Base-by-base conservation (phyloP, 2,113 vertebrate species). In the Oreochromis niloticus region DNA sequence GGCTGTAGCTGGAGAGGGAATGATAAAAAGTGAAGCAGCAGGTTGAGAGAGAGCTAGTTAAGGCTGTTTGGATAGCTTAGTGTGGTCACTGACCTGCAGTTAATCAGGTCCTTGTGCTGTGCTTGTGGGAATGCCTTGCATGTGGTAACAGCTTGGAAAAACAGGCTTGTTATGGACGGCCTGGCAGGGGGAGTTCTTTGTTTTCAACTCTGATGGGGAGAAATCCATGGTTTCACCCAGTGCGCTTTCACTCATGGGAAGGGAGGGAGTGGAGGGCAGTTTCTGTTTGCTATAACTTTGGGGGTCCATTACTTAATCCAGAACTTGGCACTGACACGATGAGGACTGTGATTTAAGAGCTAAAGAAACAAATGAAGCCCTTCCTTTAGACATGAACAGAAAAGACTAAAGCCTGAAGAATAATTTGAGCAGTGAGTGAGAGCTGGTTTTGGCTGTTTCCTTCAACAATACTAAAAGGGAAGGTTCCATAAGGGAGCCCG, bases 61-160 rank as follows among this genome's bases (percentile, higher is more conserved):
- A 54, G 30, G 83, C 63, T 75, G 87, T 91, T 89, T 59, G 87
- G 61, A 32, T 86, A 85, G 93, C 85, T 89, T 56, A 83, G 88
- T 9, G 4, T 88, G 86, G 89, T 88, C 88, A 81, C 6, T 94
- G 93, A 95, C 92, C 92, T 94, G 93, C 93, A 89, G 84, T 92
- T 95, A 94, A 94, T 95, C 84, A 59, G 90, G 46, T 57, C 89
- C 90, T 88, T 87, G 85, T 89, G 87, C 89, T 86, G 79, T 22
- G 89, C 89, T 82, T 89, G 88, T 93, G 91, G 84, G 94, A 94
- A 93, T 86, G 85, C 80, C 75, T 88, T 55, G 48, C 66, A 92
- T 94, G 92, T 83, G 85, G 88, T 63, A 92, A 93, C 93, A 85
- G 93, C 91, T 92, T 92, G 91, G 85, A 83, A 93, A 92, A 94